Evolutionary conservation across 2,113 vertebrate genomes (phyloP).

Genomic region (Machaerirhynchus nigripectus): DNA sequence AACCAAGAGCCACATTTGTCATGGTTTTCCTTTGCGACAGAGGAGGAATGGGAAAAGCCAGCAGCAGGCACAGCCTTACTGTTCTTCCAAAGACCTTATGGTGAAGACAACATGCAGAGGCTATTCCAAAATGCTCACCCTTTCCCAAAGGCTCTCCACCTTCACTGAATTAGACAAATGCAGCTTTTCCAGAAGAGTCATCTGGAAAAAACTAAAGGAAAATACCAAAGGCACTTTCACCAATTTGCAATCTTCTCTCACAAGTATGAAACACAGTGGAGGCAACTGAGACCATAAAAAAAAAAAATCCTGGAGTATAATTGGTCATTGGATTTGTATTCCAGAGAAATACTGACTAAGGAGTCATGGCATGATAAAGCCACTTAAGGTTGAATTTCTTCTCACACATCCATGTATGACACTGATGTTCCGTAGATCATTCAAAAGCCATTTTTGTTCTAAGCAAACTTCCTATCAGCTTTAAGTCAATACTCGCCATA

Average conservation of each 20-base stretch:
- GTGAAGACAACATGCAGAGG: background rate
- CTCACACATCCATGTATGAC: background rate
- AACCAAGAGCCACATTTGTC: background rate
- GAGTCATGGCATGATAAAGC: fast-evolving
- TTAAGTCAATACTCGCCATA: background rate
- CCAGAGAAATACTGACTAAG: background rate
- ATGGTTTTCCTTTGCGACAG: background rate
- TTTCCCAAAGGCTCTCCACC: background rate
- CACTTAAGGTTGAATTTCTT: background rate
- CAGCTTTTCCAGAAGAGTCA: background rate
- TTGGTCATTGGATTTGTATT: background rate
- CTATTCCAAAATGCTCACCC: background rate
- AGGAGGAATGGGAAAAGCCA: background rate
- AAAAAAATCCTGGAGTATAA: background rate
- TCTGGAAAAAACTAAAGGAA: background rate
- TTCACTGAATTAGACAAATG: background rate
- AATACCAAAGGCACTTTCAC: background rate
- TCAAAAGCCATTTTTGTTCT: background rate
- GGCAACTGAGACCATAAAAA: background rate
- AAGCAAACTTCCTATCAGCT: background rate
- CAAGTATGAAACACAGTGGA: background rate
- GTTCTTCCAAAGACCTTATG: background rate
- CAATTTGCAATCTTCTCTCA: background rate
- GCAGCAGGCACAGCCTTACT: fast-evolving
- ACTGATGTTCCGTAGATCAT: background rate